Evolutionary conservation across 2,888 invertebrate genomes (phyloP), one percentile per base, ranked within the genome.

Genomic region (Ophioninae sp.): DNA sequence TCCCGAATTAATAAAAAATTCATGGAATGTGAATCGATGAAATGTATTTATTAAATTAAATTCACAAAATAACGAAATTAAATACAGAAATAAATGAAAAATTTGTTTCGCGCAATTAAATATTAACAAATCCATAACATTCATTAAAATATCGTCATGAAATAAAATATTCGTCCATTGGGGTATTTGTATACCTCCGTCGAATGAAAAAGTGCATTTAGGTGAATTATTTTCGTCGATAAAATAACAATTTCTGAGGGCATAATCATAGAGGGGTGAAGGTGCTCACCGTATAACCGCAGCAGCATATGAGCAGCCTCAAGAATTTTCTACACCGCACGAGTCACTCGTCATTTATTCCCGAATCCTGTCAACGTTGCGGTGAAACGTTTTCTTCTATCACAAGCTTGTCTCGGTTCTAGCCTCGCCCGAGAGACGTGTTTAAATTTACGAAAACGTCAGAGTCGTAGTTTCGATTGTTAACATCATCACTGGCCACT

Each of bases 321-420:
- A 77, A 59, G 73, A 88, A 86, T 87, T 87, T 87, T 84, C 83
- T 83, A 82, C 23, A 76, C 70, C 76, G 81, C 70, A 17, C 73
- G 75, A 81, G 83, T 86, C 87, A 87, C 70, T 87, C 78, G 87
- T 90, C 89, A 89, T 89, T 89, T 89, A 87, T 88, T 81, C 77
- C 59, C 50, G 57, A 56, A 62, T 41, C 67, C 70, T 74, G 79
- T 83, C 84, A 76, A 68, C 23, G 65, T 79, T 23, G 13, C 65
- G 23, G 64, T 59, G 69, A 69, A 74, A 73, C 65, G 37, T 41
- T 64, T 57, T 81, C 68, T 83, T 59, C 81, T 17, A 2, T 56
- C 20, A 13, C 57, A 61, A 21, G 61, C 56, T 61, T 30, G 75
- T 74, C 30, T 3, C 68, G 72, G 21, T 21, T 39, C 44, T 57